Base-by-base conservation (phyloP, 2,113 vertebrate species). In the Seriola rivoliana region DNA sequence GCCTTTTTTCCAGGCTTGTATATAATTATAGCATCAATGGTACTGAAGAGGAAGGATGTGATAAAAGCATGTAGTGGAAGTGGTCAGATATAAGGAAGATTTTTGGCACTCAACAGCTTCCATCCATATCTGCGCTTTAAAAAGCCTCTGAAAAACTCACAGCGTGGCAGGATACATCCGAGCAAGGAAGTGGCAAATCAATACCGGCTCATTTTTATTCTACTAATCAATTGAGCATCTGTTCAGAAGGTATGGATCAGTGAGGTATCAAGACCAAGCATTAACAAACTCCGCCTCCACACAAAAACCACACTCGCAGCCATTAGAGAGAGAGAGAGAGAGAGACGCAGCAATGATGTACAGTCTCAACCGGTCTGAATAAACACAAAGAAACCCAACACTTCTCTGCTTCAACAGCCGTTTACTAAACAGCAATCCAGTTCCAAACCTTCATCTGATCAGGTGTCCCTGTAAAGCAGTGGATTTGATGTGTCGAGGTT, bases 191-290 rank as follows among this genome's bases (percentile, higher is more conserved):
- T 12, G 13, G 57, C 40, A 25, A 50, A 38, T 83, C 58, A 14
- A 78, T 75, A 48, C 54, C 14, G 63, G 44, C 42, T 83, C 21
- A 58, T 29, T 69, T 80, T 71, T 70, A 73, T 77, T 81, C 73
- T 52, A 52, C 42, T 66, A 60, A 81, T 84, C 78, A 84, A 81
- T 59, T 21, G 32, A 78, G 60, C 74, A 52, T 78, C 80, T 52
- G 54, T 25, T 78, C 58, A 40, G 14, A 23, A 63, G 0, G 11
- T 62, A 58, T 0, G n/a, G 46, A 40, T 25, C 29, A 29, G 29
- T 34, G 44, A n/a, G 44, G 57, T 46, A 55, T 70, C 63, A 36
- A 46, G 72, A 63, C 6, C 1, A 3, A 44, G 4, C 44, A 68
- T 2, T 40, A 74, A 52, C 44, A 63, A 25, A 64, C 57, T 21